These are phyloP conservation scores for Amphiura filiformis DNA, from an alignment of 35 echinoderm and acorn worm species.

Conservation along the genomic window DNA sequence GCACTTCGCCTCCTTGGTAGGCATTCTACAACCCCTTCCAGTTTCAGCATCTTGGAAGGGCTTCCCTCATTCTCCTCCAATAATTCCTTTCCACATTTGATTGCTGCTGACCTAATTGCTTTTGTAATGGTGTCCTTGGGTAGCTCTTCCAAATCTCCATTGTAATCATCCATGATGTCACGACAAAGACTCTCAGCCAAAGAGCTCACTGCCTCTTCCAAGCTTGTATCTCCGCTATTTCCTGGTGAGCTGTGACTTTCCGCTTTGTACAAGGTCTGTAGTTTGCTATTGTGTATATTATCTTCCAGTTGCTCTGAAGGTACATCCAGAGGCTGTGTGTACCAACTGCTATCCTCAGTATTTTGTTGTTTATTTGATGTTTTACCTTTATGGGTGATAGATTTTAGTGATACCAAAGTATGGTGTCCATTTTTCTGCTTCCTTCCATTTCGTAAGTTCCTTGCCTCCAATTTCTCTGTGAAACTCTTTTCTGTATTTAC, in stretches of 20 bases:
- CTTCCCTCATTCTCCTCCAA: not conserved
- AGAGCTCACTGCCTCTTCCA: conserved; percentile 84
- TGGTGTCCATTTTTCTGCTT: not conserved
- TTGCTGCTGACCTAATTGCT: not conserved
- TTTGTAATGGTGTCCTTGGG: not conserved
- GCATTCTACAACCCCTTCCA: not conserved
- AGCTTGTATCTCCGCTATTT: conserved; percentile 20
- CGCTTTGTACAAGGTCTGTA: conserved; percentile 47
- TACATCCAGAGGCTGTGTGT: conserved; percentile 30
- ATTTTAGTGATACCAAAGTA: not conserved
- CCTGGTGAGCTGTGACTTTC: not conserved
- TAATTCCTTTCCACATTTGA: not conserved
- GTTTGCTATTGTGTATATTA: conserved; percentile 36
- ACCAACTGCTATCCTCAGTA: conserved; percentile 50
- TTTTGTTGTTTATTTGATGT: not conserved
- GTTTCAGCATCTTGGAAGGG: not conserved
- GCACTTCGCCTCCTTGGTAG: not conserved
- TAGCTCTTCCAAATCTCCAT: conserved; percentile 30
- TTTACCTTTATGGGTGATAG: not conserved
- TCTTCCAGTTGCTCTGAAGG: not conserved
- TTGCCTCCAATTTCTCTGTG: not conserved
- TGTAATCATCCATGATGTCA: conserved; percentile 77
- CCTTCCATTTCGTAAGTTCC: not conserved
- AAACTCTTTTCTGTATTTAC: not conserved
- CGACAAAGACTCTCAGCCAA: conserved; percentile 90